Conservation (phyloP, 2,888 invertebrate species). For the Tridacna gigas region DNA sequence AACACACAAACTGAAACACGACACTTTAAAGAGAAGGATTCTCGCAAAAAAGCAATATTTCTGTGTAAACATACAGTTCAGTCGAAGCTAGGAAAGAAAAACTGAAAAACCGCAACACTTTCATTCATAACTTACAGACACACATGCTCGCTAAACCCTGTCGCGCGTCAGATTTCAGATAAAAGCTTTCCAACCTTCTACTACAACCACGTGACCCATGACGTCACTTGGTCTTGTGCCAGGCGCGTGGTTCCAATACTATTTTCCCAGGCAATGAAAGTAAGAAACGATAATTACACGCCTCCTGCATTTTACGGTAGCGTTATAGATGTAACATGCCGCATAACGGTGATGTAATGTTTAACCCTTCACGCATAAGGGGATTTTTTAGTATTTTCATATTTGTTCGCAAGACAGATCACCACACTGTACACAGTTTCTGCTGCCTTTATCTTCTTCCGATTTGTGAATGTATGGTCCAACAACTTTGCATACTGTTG, state of each 20-base stretch:
- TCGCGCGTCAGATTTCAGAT: conserved; percentile 25
- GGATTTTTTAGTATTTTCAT: too few species aligned
- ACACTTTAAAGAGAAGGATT: too few species aligned
- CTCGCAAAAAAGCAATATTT: background rate
- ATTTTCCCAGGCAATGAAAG: conserved; percentile 64
- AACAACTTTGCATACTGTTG: too few species aligned
- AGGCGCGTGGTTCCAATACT: conserved; percentile 62
- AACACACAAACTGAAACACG: too few species aligned
- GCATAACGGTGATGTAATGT: conserved; percentile 57
- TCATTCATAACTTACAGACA: conserved; percentile 20
- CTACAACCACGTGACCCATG: conserved; percentile 53
- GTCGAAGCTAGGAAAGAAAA: background rate
- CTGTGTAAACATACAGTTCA: background rate
- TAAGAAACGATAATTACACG: conserved; percentile 60
- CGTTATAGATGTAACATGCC: conserved; percentile 57
- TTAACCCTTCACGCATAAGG: background rate
- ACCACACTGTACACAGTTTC: too few species aligned
- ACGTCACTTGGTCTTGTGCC: conserved; percentile 67
- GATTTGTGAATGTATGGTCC: too few species aligned
- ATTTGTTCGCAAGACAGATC: too few species aligned
- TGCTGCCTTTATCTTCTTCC: too few species aligned
- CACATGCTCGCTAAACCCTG: conserved; percentile 1
- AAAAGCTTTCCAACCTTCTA: conserved; percentile 3
- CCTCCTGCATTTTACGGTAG: conserved; percentile 61
- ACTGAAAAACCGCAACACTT: background rate